Conservation (phyloP, 2,888 invertebrate species). For the Mythimna ferrago region DNA sequence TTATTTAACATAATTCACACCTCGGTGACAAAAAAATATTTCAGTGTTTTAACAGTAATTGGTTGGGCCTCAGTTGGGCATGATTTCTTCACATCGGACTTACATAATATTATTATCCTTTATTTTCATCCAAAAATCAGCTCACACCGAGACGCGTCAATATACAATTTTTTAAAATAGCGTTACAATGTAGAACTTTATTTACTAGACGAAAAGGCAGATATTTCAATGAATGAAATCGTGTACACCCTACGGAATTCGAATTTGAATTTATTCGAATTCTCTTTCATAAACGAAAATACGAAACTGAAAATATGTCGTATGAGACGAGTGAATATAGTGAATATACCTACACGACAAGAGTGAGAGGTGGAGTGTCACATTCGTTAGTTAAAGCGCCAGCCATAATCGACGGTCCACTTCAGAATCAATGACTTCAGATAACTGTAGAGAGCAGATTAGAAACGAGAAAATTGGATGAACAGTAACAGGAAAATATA, state of each 20-base stretch:
- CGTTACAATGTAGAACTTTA: too few species aligned
- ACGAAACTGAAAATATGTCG: slow-evolving; percentile 24
- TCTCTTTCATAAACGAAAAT: too few species aligned
- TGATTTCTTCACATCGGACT: not conserved
- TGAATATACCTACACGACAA: slow-evolving; percentile 36
- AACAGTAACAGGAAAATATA: slow-evolving; percentile 4
- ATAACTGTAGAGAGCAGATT: slow-evolving; percentile 34
- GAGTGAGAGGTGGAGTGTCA: slow-evolving; percentile 30
- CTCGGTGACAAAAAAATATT: not conserved
- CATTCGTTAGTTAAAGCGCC: slow-evolving; percentile 16
- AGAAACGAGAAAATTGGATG: not conserved
- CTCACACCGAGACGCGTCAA: too few species aligned
- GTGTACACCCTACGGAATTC: too few species aligned
- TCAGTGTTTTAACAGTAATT: too few species aligned
- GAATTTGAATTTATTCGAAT: too few species aligned
- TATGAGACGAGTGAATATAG: slow-evolving; percentile 58
- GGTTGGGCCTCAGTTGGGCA: not conserved
- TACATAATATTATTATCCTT: not conserved
- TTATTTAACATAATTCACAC: not conserved
- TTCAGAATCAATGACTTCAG: slow-evolving; percentile 46
- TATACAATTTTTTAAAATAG: too few species aligned
- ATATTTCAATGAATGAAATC: too few species aligned
- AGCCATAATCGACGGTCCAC: slow-evolving; percentile 31
- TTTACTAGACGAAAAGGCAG: too few species aligned
- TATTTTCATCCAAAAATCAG: not conserved